These are phyloP conservation scores for Scaptomyza pallida DNA, from an alignment of 1,140 invertebrate genomes.

Conservation along the genomic window DNA sequence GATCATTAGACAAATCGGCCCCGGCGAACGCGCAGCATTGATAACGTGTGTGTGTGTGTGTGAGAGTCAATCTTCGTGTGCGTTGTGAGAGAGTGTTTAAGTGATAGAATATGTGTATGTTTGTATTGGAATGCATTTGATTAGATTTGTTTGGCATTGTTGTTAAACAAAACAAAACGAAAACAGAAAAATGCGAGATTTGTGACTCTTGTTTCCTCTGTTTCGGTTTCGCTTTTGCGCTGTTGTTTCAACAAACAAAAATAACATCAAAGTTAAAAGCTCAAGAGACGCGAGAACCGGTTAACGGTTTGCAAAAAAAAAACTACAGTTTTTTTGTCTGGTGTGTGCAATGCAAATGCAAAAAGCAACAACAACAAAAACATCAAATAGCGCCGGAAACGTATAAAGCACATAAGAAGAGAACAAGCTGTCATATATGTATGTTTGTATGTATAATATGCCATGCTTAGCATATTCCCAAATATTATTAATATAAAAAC, in stretches of 20 bases:
- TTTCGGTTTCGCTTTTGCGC: conserved; percentile 11
- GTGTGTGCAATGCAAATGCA: conserved; percentile 44
- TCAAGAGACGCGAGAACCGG: conserved; percentile 43
- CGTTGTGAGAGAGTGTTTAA: background rate
- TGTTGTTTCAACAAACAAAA: conserved; percentile 42
- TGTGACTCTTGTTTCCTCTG: conserved; percentile 25
- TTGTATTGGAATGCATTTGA: conserved; percentile 59
- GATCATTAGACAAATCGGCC: conserved; percentile 46
- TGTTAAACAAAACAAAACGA: conserved; percentile 64
- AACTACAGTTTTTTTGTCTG: conserved; percentile 37
- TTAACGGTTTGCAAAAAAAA: conserved; percentile 51
- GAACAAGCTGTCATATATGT: conserved; percentile 43
- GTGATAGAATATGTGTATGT: conserved; percentile 20
- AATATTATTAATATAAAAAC: background rate
- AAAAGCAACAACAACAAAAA: conserved; percentile 32
- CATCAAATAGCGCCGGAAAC: conserved; percentile 43
- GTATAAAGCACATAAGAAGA: conserved; percentile 27
- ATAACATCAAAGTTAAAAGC: no score
- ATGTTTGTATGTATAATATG: no score
- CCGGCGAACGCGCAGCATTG: conserved; percentile 26
- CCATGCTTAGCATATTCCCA: no score
- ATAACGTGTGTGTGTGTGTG: conserved; percentile 27
- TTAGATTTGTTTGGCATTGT: conserved; percentile 62
- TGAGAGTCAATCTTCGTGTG: background rate
- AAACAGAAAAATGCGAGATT: conserved; percentile 40